Evolutionary conservation across 2,797 vertebrate species (phyloP), one percentile per base, ranked within the genome.

Genomic region (Spea hammondii): DNA sequence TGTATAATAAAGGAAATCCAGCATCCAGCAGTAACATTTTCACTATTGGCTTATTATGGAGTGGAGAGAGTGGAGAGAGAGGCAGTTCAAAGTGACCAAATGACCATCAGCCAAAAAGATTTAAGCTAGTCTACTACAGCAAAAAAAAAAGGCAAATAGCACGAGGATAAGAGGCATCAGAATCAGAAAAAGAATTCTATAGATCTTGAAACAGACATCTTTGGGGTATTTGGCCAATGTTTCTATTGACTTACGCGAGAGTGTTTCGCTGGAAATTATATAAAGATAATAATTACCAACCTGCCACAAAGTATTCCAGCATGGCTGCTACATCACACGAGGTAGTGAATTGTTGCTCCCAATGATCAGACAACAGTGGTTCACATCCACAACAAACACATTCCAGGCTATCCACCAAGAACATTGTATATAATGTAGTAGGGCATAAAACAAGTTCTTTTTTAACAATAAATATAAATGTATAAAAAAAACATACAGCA

Each of bases 21-120:
- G 14, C 13, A 62, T 62, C 11, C 59, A 9, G 59, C 14, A 62
- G 14, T 32, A 62, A 4, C 6, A 6, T 62, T 14, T 62, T 12
- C 32, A 62, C 5, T 62, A 17, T 32, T 62, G 59, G 59, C 14
- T 62, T 62, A 62, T 62, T 62, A 32, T 62, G 59, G 59, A 32
- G 32, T 32, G 32, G 5, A 14, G 59, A 62, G 59, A 14, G 59
- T 62, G n/a, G 14, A 13, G 9, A 5, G 59, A 62, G 59, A 62
- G 14, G 59, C n/a, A 62, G 59, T 62, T 62, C 59, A 62, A 62
- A 62, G 59, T 62, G 59, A 62, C 59, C 59, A 17, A 62, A 62
- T 62, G 59, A 62, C 59, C 59, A 62, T 62, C 59, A 62, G 5
- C 3, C 59, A 32, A 9, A 32, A 4, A 17, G 59, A 62, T 62